Percentiles rank a stretch among this genome's conserved stretches.
Conservation (phyloP, 2,113 vertebrate species). For the Ceyx margarethae region DNA sequence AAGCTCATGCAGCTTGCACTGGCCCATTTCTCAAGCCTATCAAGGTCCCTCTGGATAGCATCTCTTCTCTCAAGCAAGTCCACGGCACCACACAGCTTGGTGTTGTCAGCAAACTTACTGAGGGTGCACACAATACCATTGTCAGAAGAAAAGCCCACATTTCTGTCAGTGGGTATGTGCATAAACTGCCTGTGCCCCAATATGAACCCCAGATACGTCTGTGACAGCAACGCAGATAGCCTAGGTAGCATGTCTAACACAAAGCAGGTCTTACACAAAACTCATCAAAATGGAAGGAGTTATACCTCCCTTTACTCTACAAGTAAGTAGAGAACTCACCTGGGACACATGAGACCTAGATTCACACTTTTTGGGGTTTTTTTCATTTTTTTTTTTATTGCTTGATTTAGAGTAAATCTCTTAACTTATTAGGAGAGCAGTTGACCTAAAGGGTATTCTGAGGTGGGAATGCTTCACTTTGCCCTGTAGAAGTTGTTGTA, state of each 20-base stretch:
- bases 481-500: not conserved
- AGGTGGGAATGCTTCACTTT: not conserved
- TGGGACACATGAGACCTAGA: not conserved
- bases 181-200: not conserved
- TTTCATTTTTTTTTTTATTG: not conserved
- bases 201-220: not conserved
- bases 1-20: too few relatives aligned
- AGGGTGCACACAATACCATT: too few relatives aligned
- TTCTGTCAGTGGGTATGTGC: not conserved
- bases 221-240: not conserved
- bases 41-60: too few relatives aligned
- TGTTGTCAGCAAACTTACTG: too few relatives aligned
- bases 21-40: too few relatives aligned
- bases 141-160: not conserved
- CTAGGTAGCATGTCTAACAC: not conserved
- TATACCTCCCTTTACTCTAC: not conserved
- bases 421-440: not conserved
- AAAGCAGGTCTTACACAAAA: not conserved
- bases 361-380: not conserved
- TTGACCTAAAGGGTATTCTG: not conserved
- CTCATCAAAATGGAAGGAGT: not conserved
- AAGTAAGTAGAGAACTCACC: not conserved
- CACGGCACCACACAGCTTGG: too few relatives aligned
- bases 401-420: not conserved
- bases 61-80: too few relatives aligned